Conservation (phyloP, 2,888 invertebrate species). For the Laspeyria flexula region DNA sequence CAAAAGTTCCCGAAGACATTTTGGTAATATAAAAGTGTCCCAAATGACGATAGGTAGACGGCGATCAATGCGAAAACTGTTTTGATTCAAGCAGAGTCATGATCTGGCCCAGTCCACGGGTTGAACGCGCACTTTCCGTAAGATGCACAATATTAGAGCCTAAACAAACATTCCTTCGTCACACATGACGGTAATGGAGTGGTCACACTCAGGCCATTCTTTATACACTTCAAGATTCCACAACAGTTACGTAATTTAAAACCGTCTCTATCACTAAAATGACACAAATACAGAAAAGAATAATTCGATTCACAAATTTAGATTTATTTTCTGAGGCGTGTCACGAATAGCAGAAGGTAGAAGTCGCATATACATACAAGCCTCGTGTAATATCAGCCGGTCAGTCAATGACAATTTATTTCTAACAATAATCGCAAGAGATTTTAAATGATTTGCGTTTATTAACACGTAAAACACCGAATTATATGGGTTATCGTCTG, state of each 20-base stretch:
- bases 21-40: slow-evolving; percentile 83
- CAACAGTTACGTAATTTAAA: slow-evolving; percentile 86
- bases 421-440: slow-evolving; percentile 75
- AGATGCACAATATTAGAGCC: slow-evolving; percentile 84
- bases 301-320: slow-evolving; percentile 82
- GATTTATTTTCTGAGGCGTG: slow-evolving; percentile 86
- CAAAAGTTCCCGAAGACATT: slow-evolving; percentile 95
- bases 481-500: slow-evolving; percentile 73
- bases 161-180: slow-evolving; percentile 86
- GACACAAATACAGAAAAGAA: slow-evolving; percentile 82
- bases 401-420: slow-evolving; percentile 86
- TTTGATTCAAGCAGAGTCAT: slow-evolving; percentile 83
- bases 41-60: slow-evolving; percentile 81
- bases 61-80: slow-evolving; percentile 82
- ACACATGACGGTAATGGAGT: slow-evolving; percentile 86
- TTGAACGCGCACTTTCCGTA: slow-evolving; percentile 81
- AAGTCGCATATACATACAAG: slow-evolving; percentile 86
- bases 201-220: slow-evolving; percentile 86
- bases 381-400: slow-evolving; percentile 87
- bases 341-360: slow-evolving; percentile 85
- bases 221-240: slow-evolving; percentile 84
- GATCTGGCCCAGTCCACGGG: slow-evolving; percentile 81
- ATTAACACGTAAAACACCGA: slow-evolving; percentile 74
- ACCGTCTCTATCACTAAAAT: slow-evolving; percentile 82
- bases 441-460: slow-evolving; percentile 70